Evolutionary conservation across 2,113 vertebrate species (phyloP).

Genomic region (Odobenus rosmarus): DNA sequence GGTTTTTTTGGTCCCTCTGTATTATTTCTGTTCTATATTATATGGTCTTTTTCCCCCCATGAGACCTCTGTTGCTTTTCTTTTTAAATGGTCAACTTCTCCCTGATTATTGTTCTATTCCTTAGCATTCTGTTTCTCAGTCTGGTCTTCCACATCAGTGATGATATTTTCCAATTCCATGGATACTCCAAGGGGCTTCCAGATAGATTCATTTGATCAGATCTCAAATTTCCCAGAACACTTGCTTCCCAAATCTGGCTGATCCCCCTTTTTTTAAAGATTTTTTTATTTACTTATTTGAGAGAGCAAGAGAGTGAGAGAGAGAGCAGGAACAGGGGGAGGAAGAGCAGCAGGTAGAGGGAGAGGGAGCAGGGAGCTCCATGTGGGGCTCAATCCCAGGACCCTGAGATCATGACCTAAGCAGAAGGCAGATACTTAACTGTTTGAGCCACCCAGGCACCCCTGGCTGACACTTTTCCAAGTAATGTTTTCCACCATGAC

Average conservation of each 20-base stretch:
- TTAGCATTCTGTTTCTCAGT: neutral
- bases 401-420: no score
- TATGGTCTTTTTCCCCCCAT: neutral
- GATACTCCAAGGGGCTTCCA: neutral
- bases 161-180: neutral
- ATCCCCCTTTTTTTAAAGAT: neutral
- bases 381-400: no score
- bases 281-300: no score
- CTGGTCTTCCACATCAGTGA: neutral
- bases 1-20: neutral
- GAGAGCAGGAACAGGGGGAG: no score
- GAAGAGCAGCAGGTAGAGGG: no score
- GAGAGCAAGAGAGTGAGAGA: no score
- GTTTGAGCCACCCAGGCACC: neutral
- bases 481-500: neutral
- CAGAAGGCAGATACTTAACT: no score
- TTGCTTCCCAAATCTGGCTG: neutral
- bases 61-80: neutral
- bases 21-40: neutral
- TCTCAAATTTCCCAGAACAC: neutral
- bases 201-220: neutral
- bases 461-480: neutral
- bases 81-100: neutral
- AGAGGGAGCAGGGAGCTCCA: no score
- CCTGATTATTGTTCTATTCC: neutral